Conservation (phyloP, 1,140 invertebrate species). For the Eurosta solidaginis region DNA sequence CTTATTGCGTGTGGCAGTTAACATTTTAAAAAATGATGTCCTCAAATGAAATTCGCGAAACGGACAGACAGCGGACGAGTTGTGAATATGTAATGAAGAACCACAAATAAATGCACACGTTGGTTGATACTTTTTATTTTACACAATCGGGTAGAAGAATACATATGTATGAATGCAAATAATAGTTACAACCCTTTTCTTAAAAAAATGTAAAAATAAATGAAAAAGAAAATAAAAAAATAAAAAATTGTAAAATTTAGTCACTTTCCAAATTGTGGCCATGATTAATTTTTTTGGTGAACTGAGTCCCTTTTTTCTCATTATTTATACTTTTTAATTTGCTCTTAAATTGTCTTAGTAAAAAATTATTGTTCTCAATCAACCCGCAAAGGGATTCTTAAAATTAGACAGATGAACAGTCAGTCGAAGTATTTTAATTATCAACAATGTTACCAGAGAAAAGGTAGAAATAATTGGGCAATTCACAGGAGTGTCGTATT, state of each 20-base stretch:
- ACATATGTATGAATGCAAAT: background rate
- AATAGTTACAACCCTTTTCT: conserved; percentile 6
- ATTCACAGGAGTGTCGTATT: no score
- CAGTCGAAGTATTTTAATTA: background rate
- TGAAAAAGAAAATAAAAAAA: background rate
- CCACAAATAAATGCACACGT: background rate
- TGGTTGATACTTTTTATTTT: background rate
- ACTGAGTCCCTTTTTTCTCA: background rate
- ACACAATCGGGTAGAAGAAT: background rate
- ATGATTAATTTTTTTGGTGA: conserved; percentile 6
- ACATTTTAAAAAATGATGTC: conserved; percentile 28
- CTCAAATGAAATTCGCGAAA: conserved; percentile 25
- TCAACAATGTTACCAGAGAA: background rate
- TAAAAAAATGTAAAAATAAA: background rate
- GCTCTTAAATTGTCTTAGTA: background rate
- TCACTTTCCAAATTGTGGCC: background rate
- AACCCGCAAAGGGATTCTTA: background rate
- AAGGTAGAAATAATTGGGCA: background rate
- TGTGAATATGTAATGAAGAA: conserved; percentile 12
- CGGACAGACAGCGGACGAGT: conserved; percentile 16
- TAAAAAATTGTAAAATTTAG: background rate
- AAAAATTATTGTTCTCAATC: background rate
- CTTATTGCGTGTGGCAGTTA: background rate
- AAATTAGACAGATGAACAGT: background rate
- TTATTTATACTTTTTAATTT: background rate